Percentiles rank a stretch among this genome's conserved stretches.
These are phyloP conservation scores for Varanus komodoensis DNA, from an alignment of 2,113 vertebrate genomes.

Conservation along the genomic window DNA sequence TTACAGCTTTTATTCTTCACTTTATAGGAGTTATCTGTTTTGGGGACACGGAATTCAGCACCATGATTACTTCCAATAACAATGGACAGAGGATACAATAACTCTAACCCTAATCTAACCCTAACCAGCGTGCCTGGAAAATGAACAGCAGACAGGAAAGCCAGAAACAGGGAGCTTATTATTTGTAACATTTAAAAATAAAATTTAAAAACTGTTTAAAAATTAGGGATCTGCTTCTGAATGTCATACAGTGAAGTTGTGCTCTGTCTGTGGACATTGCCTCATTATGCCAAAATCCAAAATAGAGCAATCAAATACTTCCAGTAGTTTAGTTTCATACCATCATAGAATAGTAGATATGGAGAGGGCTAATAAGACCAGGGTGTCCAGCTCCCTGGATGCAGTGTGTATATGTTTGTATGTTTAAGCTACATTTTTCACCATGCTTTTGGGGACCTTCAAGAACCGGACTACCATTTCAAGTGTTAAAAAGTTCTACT, in stretches of 20 bases:
- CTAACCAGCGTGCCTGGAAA: neutral
- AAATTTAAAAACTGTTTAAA: neutral
- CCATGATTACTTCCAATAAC: no score
- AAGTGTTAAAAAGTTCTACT: neutral
- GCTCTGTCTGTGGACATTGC: neutral
- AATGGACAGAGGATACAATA: no score
- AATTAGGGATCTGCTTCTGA: neutral
- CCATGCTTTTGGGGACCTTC: neutral
- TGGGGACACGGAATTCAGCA: no score
- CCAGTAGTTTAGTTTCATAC: neutral
- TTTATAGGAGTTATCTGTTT: no score
- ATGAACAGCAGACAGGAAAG: conserved; percentile 25
- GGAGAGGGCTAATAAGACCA: no score
- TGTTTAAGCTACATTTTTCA: neutral
- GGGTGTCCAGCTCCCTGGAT: no score
- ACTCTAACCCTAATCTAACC: no score
- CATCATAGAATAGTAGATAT: no score
- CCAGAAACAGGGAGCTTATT: neutral
- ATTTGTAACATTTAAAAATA: no score
- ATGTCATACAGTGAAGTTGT: neutral
- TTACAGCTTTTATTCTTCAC: no score
- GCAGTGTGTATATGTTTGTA: neutral
- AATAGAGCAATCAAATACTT: no score
- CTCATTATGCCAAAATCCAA: neutral
- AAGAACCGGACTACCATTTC: neutral